phyloP scores from a whole-genome alignment of 2,888 invertebrate genomes.

The Morpho achilles region DNA sequence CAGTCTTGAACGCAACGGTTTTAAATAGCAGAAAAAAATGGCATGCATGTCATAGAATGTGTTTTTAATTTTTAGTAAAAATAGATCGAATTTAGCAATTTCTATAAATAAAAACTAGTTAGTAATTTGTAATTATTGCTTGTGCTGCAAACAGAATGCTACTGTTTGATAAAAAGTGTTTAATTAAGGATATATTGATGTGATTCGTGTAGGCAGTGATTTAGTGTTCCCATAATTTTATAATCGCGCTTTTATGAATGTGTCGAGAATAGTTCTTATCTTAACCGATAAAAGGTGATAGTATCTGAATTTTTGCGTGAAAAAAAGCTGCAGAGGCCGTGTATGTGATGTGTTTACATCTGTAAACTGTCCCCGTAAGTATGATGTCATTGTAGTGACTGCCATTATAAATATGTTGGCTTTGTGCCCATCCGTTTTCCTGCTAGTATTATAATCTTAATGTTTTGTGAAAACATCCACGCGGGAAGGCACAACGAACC shows the following conservation, averaged over 20 bases:
- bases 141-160: conserved; percentile 45
- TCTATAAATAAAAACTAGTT: conserved; percentile 31
- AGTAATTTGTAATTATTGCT: conserved; percentile 28
- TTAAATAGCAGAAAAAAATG: conserved; percentile 59
- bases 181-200: conserved; percentile 39
- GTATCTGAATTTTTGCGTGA: conserved; percentile 29
- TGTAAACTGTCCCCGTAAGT: conserved; percentile 69
- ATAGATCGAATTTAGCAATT: conserved; percentile 45
- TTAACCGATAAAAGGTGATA: conserved; percentile 18
- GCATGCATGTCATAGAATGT: conserved; percentile 71
- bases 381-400: conserved; percentile 74
- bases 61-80: conserved; percentile 56
- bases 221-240: conserved; percentile 58
- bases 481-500: conserved; percentile 59
- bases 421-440: conserved; percentile 77
- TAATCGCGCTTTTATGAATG: conserved; percentile 45
- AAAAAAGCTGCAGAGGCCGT: conserved; percentile 43
- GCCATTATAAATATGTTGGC: conserved; percentile 74
- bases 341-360: conserved; percentile 75
- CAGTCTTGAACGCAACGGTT: conserved; percentile 59
- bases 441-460: conserved; percentile 57
- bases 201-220: conserved; percentile 67
- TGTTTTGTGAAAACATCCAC: conserved; percentile 57
- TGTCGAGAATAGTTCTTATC: conserved; percentile 22
- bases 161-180: conserved; percentile 35